Base-by-base conservation (phyloP, 2,113 vertebrate species). In the Opisthocomus hoazin region DNA sequence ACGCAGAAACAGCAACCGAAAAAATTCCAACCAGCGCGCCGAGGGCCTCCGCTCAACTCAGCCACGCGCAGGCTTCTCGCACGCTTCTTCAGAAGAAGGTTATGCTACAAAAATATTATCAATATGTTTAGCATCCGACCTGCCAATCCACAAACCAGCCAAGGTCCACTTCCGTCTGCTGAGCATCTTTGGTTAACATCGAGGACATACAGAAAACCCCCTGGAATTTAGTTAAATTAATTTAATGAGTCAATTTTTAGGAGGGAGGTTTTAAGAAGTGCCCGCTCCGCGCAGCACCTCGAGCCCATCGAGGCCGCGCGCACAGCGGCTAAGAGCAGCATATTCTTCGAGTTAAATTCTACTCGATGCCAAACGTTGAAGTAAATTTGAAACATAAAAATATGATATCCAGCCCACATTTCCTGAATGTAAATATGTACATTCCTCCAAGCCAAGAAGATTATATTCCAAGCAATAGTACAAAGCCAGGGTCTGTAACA, bases 381-480 rank as follows among this genome's bases (percentile, higher is more conserved):
- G 91, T 85, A 66, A 93, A 95, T 96, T 63, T 70, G 86, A 96
- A 95, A 89, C 93, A 77, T 85, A 89, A 96, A 97, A 94, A 96
- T 76, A 95, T 27, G 65, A 95, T 93, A 91, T 82, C 84, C 89
- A 96, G 74, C 84, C 94, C 84, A 82, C 93, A 94, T 95, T 95
- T 96, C 91, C 96, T 94, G 89, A 96, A 97, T 94, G 95, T 91
- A 96, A 97, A 96, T 94, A 96, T 93, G 96, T 95, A 94, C 92
- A 95, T 95, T 96, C 95, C 95, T 95, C 91, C 1, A 1, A 96
- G 96, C 84, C 94, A 89, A 91, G 96, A 83, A 96, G 96, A 96
- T 96, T 96, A 96, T 94, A 96, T 94, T 95, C 91, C 96, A 94
- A 76, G 94, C 93, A 91, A 61, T 37, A 97, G 81, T 16, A 94